Evolutionary conservation across 2,888 invertebrate genomes (phyloP).

Genomic region (Loripinus fragilis): DNA sequence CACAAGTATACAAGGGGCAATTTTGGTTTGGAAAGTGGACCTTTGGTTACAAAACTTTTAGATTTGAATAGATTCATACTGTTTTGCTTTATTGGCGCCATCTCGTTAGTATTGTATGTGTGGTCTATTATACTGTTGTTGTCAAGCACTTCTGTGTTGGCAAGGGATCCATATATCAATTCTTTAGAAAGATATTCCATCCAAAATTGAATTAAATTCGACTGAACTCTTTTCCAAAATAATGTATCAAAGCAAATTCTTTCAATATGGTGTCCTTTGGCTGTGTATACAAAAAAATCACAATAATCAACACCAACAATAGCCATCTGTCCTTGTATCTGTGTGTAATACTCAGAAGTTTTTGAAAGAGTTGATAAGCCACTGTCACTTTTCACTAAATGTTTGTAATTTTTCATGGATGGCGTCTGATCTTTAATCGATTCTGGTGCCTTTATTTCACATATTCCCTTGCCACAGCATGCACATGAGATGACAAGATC

Average conservation of each 20-base stretch:
- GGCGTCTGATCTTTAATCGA: slow-evolving; percentile 15
- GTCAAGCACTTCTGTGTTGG: slow-evolving; percentile 4
- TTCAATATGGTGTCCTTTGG: neutral
- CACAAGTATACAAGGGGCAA: slow-evolving; percentile 16
- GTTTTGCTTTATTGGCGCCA: neutral
- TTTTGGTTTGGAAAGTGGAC: slow-evolving; percentile 17
- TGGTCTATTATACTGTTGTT: neutral
- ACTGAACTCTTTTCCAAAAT: slow-evolving; percentile 1
- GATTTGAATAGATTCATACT: neutral
- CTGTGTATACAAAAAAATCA: slow-evolving; percentile 13
- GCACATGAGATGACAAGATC: slow-evolving; percentile 5
- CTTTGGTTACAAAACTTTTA: neutral
- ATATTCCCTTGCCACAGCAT: slow-evolving; percentile 21
- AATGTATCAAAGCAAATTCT: neutral
- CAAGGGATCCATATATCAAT: slow-evolving; percentile 9
- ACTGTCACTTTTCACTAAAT: slow-evolving; percentile 9
- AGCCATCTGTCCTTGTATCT: slow-evolving; percentile 32
- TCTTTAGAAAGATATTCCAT: slow-evolving; percentile 10
- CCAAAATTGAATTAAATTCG: neutral
- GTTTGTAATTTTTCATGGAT: neutral
- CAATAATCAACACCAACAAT: slow-evolving; percentile 8
- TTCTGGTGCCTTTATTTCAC: slow-evolving; percentile 28
- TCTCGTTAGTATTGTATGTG: neutral
- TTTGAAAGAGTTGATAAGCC: neutral
- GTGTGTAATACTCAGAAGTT: neutral